Evolutionary conservation across 2,888 invertebrate species (phyloP).

Genomic region (Boloria selene): DNA sequence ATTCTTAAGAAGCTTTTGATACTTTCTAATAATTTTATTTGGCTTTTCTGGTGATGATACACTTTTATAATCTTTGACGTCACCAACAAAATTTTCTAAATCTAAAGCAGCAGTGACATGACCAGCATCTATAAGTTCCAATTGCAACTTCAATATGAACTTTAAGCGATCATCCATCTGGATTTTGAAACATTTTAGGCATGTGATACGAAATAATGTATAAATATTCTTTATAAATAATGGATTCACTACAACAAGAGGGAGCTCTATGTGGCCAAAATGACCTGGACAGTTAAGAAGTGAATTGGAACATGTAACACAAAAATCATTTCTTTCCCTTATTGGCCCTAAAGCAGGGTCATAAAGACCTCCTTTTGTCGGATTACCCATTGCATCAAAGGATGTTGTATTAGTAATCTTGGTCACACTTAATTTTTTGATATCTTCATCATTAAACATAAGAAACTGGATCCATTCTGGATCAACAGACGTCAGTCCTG

Average conservation of each 20-base stretch:
- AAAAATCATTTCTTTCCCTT: slow-evolving; percentile 85
- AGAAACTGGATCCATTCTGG: slow-evolving; percentile 84
- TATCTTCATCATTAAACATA: slow-evolving; percentile 89
- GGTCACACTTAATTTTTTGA: slow-evolving; percentile 89
- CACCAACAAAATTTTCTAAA: slow-evolving; percentile 74
- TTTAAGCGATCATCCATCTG: slow-evolving; percentile 82
- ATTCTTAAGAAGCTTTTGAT: slow-evolving; percentile 60
- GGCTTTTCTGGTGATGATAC: slow-evolving; percentile 72
- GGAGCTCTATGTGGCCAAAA: slow-evolving; percentile 96
- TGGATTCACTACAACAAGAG: slow-evolving; percentile 95
- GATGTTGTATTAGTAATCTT: slow-evolving; percentile 90
- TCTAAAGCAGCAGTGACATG: slow-evolving; percentile 88
- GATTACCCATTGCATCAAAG: slow-evolving; percentile 92
- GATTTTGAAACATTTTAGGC: slow-evolving; percentile 86
- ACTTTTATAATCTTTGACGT: slow-evolving; percentile 57
- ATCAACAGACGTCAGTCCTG: slow-evolving; percentile 63
- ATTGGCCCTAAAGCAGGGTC: slow-evolving; percentile 90
- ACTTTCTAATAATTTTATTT: slow-evolving; percentile 69
- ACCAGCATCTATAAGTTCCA: slow-evolving; percentile 88
- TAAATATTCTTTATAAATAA: slow-evolving; percentile 90
- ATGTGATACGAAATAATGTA: slow-evolving; percentile 85
- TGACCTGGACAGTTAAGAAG: slow-evolving; percentile 92
- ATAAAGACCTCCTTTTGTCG: slow-evolving; percentile 93
- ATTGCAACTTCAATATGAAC: slow-evolving; percentile 84
- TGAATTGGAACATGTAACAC: slow-evolving; percentile 89